Conservation (phyloP, 2,797 vertebrate species). For the Leptatherina wallacei region DNA sequence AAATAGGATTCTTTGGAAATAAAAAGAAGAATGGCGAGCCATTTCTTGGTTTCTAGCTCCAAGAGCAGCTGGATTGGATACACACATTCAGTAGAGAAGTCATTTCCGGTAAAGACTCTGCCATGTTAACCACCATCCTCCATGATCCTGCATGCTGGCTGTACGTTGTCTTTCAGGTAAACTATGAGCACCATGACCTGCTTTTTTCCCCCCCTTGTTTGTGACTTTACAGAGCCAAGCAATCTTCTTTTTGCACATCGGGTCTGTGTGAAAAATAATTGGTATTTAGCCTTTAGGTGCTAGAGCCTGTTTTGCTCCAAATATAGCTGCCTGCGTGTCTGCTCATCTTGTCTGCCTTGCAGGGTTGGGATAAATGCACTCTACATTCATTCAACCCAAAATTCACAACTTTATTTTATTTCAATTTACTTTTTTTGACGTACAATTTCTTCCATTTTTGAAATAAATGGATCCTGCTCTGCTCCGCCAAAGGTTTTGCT, state of each 20-base stretch:
- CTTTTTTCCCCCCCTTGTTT: slow-evolving; percentile 43
- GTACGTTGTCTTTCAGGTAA: slow-evolving; percentile 68
- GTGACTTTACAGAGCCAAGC: slow-evolving; percentile 49
- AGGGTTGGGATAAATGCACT: slow-evolving; percentile 61
- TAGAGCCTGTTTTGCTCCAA: slow-evolving; percentile 62
- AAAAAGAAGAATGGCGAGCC: slow-evolving; percentile 29
- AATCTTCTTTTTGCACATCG: slow-evolving; percentile 60
- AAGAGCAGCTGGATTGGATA: slow-evolving; percentile 70
- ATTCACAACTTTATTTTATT: slow-evolving; percentile 46
- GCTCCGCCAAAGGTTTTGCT: slow-evolving; percentile 35
- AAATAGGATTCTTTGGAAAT: slow-evolving; percentile 6
- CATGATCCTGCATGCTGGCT: slow-evolving; percentile 71
- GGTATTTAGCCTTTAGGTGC: slow-evolving; percentile 74
- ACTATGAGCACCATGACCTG: slow-evolving; percentile 49
- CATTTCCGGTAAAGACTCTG: slow-evolving; percentile 73
- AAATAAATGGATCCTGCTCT: slow-evolving; percentile 44
- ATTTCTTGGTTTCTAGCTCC: slow-evolving; percentile 55
- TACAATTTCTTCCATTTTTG: slow-evolving; percentile 28
- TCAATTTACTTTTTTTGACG: slow-evolving; percentile 41
- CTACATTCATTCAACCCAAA: slow-evolving; percentile 48
- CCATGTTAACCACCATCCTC: slow-evolving; percentile 69
- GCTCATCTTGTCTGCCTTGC: slow-evolving; percentile 65
- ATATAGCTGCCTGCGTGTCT: slow-evolving; percentile 64
- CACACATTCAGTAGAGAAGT: slow-evolving; percentile 70
- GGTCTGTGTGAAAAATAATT: slow-evolving; percentile 70